Conservation (phyloP, 2,113 vertebrate genomes). For the Heterocephalus glaber region DNA sequence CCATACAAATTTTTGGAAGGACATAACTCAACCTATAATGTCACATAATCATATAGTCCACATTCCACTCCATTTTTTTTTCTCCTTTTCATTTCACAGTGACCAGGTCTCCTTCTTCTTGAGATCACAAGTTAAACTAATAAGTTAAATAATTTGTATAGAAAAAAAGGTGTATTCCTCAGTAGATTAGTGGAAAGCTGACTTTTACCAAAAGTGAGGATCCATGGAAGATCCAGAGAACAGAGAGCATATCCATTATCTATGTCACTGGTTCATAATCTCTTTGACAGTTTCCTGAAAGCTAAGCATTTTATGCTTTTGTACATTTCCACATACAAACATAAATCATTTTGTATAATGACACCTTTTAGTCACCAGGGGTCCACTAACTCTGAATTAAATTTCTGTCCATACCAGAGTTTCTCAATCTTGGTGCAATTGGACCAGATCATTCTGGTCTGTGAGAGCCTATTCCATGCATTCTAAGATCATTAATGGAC, state of each 20-base stretch:
- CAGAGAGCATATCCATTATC: not conserved
- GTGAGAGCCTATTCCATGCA: not conserved
- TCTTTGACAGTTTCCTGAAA: not conserved
- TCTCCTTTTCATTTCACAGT: not conserved
- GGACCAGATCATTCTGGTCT: not conserved
- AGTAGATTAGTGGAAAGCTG: not conserved
- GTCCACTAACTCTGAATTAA: not conserved
- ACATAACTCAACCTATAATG: not conserved
- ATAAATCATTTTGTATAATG: not conserved
- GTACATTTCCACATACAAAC: not conserved
- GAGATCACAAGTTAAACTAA: not conserved
- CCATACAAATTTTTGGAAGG: not conserved
- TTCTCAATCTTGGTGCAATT: not conserved
- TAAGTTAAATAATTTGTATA: not conserved
- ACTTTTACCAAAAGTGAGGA: not conserved
- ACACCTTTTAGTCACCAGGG: not conserved
- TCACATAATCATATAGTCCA: not conserved
- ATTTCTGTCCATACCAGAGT: not conserved
- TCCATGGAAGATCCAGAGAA: not conserved
- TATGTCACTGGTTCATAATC: not conserved
- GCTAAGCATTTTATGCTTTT: not conserved
- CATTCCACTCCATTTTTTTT: not conserved
- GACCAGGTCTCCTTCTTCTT: not conserved
- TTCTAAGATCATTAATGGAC: not conserved
- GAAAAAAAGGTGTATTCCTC: not conserved